A percentile compares a stretch with the other conserved stretches of the same genome.
phyloP scores from a whole-genome alignment of 2,797 vertebrate genomes.

The Acanthurus leucopareius region DNA sequence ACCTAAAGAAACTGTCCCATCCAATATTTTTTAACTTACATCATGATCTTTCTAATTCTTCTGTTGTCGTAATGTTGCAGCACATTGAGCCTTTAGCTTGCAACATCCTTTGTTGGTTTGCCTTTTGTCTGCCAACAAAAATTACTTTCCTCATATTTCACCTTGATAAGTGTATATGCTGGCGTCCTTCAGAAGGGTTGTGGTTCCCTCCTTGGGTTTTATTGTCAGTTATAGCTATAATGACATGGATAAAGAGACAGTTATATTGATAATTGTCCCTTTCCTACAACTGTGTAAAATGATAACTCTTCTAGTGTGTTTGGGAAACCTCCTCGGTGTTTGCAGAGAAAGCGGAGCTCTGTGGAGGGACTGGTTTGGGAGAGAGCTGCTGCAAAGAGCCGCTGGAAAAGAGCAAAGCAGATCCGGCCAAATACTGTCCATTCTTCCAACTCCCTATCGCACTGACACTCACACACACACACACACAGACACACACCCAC shows the following conservation, averaged over 20 bases:
- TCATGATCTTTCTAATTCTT: neutral
- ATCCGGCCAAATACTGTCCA: constrained; percentile 60
- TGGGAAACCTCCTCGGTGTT: constrained; percentile 28
- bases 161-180: constrained; percentile 10
- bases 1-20: too few species aligned
- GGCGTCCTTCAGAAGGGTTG: neutral
- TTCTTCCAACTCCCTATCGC: constrained; percentile 37
- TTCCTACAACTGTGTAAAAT: neutral
- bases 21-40: too few species aligned
- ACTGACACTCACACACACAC: constrained; percentile 44
- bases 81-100: neutral
- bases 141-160: neutral
- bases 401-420: constrained; percentile 46
- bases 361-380: constrained; percentile 17
- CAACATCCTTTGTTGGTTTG: neutral
- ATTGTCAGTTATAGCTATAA: neutral
- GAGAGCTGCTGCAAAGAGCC: constrained; percentile 27
- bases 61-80: neutral
- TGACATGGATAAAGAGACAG: constrained; percentile 4
- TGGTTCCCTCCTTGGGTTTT: neutral
- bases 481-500: constrained; percentile 46
- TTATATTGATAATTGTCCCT: neutral
- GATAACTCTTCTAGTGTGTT: constrained; percentile 29
- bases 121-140: neutral
- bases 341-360: constrained; percentile 39